Conservation (phyloP, 1,140 invertebrate genomes). For the Popillia japonica region DNA sequence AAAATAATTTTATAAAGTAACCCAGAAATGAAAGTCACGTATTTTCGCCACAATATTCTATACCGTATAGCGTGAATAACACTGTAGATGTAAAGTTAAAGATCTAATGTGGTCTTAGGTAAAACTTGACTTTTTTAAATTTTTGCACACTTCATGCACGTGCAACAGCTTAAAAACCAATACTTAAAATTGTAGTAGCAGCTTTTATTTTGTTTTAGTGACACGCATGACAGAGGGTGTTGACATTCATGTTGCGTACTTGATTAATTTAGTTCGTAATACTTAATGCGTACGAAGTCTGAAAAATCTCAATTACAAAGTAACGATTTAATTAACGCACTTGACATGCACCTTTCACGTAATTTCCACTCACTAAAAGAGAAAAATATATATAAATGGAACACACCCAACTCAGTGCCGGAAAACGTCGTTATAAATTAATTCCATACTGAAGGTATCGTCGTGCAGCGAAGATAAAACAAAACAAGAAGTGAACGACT, state of each 20-base stretch:
- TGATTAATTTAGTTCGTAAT: background rate
- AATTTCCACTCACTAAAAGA: conserved; percentile 4
- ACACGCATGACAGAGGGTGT: background rate
- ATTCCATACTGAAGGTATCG: background rate
- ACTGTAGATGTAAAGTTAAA: too few species aligned
- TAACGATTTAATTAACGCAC: background rate
- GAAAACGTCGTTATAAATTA: conserved; percentile 10
- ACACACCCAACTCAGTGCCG: background rate
- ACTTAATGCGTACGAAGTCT: background rate
- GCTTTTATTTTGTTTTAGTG: too few species aligned
- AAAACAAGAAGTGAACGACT: background rate
- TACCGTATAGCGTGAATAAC: too few species aligned
- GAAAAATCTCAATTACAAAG: background rate
- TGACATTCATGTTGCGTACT: background rate
- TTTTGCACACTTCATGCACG: too few species aligned
- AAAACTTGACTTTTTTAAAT: too few species aligned
- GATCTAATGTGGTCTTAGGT: too few species aligned
- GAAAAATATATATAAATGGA: conserved; percentile 1
- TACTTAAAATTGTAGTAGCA: too few species aligned
- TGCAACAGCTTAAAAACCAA: too few species aligned
- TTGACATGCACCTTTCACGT: background rate
- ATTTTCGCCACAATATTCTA: too few species aligned
- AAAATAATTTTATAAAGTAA: too few species aligned
- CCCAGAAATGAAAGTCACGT: too few species aligned
- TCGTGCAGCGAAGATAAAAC: background rate